phyloP scores from a whole-genome alignment of 1,140 invertebrate genomes.

The Magallana ariakensis region DNA sequence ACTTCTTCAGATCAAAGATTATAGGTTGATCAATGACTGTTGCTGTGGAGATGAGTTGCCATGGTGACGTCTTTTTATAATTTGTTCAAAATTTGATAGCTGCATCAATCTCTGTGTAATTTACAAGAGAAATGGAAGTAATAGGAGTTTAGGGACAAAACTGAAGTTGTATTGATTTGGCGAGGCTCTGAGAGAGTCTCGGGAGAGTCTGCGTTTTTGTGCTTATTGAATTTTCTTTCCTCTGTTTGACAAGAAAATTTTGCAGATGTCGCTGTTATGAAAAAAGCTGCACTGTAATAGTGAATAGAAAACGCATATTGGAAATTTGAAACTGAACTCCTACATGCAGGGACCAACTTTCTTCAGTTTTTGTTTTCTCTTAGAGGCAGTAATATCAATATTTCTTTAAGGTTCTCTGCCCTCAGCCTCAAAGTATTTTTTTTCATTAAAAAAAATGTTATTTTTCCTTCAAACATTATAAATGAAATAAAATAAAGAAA shows the following conservation, averaged over 20 bases:
- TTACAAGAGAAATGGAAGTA: slow-evolving; percentile 7
- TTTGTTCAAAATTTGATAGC: slow-evolving; percentile 24
- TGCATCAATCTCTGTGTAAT: neutral
- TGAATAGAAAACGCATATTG: neutral
- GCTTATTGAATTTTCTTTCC: slow-evolving; percentile 28
- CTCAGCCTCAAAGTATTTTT: too few species aligned
- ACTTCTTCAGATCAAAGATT: too few species aligned
- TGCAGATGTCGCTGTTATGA: neutral
- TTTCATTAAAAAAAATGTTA: too few species aligned
- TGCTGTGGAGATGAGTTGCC: slow-evolving; percentile 3
- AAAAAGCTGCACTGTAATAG: neutral
- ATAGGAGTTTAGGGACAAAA: neutral
- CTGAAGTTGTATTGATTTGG: slow-evolving; percentile 1
- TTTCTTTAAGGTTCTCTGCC: too few species aligned
- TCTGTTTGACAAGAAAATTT: slow-evolving; percentile 15
- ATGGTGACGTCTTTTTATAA: neutral
- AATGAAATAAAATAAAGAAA: too few species aligned
- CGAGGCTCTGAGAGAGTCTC: neutral
- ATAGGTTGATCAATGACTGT: neutral
- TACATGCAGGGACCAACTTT: too few species aligned
- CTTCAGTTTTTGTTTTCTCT: too few species aligned
- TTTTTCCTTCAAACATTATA: too few species aligned
- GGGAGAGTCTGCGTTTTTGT: neutral
- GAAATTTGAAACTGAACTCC: neutral
- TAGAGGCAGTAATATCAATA: too few species aligned